Base-by-base conservation (phyloP, 2,113 vertebrate genomes). In the Sialia sialis region DNA sequence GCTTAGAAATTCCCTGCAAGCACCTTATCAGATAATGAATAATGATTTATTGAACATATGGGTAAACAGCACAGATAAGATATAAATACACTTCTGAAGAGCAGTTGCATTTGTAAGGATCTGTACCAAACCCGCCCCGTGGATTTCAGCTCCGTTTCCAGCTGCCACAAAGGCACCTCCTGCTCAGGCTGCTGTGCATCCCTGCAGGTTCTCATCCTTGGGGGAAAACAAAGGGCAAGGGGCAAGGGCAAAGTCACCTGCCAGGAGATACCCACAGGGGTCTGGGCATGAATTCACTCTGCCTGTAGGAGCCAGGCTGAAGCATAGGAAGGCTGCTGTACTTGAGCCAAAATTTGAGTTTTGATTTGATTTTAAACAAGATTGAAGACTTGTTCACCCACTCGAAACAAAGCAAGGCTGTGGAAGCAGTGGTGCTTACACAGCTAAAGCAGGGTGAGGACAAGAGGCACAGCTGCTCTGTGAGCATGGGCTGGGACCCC, bases 31-130 rank as follows among this genome's bases (percentile, higher is more conserved):
- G 93, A 96, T 97, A 96, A 97, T 96, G 95, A 97, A 95, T 96
- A 95, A 96, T 96, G 97, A 97, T 97, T 97, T 97, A 97, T 97
- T 96, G 96, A 97, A 96, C 94, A 93, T 95, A 95, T 69, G 94
- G 94, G 94, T 92, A 96, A 97, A 96, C 95, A 96, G 93, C 88
- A 34, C 12, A 96, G 96, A 97, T 96, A 97, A 97, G 91, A 72
- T 82, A 96, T 64, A 94, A 97, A 96, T 93, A 88, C 85, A 89
- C 90, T 83, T 93, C 0, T 19, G 75, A 91, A 92, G 80, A 86
- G 81, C 83, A 44, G 80, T 66, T 77, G 79, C 58, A 27, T 89
- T 90, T 93, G 80, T 88, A 60, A 70, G 93, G 77, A 69, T 85
- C 72, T 16, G 84, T 25, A 49, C 56, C 54, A 13, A 85, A 73